These are phyloP conservation scores for Cephus cinctus DNA, from an alignment of 1,140 invertebrate species.

Conservation along the genomic window DNA sequence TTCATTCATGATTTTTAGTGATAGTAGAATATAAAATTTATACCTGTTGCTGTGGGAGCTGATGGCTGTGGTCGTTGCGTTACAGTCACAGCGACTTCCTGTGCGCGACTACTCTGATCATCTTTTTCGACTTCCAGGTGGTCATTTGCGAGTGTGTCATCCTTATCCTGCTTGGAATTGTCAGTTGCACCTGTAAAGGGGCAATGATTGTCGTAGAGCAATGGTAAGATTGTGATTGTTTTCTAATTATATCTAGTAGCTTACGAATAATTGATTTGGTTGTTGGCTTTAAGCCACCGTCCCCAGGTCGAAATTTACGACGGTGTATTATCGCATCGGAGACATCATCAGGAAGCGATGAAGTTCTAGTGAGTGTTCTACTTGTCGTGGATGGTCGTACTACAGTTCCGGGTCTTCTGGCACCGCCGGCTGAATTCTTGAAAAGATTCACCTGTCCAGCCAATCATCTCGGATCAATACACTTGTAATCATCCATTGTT, in stretches of 20 bases:
- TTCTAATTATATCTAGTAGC: too few relatives aligned
- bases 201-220: too few relatives aligned
- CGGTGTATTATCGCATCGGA: not conserved
- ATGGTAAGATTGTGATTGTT: too few relatives aligned
- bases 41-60: slow-evolving; percentile 29
- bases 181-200: too few relatives aligned
- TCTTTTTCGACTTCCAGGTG: slow-evolving; percentile 25
- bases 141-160: too few relatives aligned
- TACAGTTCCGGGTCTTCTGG: not conserved
- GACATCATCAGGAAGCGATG: not conserved
- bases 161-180: too few relatives aligned
- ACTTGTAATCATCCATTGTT: too few relatives aligned
- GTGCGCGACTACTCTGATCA: slow-evolving; percentile 45
- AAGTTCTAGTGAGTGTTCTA: not conserved
- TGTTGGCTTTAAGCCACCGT: not conserved
- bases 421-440: not conserved
- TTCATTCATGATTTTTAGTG: too few relatives aligned
- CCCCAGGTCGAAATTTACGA: not conserved
- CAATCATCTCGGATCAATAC: too few relatives aligned
- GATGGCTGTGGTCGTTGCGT: slow-evolving; percentile 35
- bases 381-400: not conserved
- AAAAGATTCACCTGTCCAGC: slow-evolving; percentile 1
- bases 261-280: too few relatives aligned
- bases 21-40: too few relatives aligned
- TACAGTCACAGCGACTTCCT: slow-evolving; percentile 44